Evolutionary conservation across 2,113 vertebrate species (phyloP).

Genomic region (Xerus inauris): DNA sequence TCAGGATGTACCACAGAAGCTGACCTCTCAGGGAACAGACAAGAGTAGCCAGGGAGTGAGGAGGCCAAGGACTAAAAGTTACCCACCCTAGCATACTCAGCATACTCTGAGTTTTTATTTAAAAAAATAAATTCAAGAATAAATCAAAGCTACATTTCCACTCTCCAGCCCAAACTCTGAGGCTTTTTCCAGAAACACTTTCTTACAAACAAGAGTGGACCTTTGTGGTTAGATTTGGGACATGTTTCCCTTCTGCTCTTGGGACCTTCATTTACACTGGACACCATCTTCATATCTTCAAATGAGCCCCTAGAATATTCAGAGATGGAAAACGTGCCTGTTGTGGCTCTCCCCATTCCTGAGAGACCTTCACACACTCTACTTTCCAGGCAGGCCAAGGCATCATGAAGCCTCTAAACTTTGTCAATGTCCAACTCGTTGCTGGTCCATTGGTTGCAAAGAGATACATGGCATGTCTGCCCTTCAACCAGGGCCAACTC

Average conservation of each 20-base stretch:
- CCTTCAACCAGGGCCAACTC: not conserved
- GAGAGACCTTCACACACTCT: too few relatives aligned
- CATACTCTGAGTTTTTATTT: not conserved
- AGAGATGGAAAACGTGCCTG: not conserved
- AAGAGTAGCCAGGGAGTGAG: too few relatives aligned
- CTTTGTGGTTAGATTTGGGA: not conserved
- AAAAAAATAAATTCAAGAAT: not conserved
- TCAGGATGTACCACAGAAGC: too few relatives aligned
- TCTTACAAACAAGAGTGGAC: not conserved
- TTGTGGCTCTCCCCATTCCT: not conserved
- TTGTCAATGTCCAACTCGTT: fast-evolving
- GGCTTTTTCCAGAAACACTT: not conserved
- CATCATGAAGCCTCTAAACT: fast-evolving
- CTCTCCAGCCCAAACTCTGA: not conserved
- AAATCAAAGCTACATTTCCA: not conserved
- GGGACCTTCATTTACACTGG: not conserved
- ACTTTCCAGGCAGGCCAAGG: not conserved
- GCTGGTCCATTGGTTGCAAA: not conserved
- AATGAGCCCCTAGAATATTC: not conserved
- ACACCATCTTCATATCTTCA: not conserved
- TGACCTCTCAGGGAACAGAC: not conserved
- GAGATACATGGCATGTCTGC: fast-evolving
- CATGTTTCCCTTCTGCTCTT: not conserved
- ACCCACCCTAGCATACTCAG: too few relatives aligned
- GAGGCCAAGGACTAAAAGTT: too few relatives aligned